Conservation (phyloP, 2,113 vertebrate genomes). For the Cynoglossus semilaevis region DNA sequence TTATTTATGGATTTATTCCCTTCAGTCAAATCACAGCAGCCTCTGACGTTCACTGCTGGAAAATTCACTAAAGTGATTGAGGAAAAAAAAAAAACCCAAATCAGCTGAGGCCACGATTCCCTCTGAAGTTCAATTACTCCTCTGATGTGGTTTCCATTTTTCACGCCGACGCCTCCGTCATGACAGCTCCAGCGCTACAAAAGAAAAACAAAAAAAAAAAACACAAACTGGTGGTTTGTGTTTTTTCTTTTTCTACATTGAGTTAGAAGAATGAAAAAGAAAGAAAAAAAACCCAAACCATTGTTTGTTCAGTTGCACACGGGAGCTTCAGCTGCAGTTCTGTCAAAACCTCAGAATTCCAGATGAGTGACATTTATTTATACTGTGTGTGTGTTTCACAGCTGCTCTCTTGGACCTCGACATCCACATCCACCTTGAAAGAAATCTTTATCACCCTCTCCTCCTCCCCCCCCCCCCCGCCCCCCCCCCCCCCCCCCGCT, state of each 20-base stretch:
- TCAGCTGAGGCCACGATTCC: conserved; percentile 36
- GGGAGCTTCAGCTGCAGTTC: conserved; percentile 14
- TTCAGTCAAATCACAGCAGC: neutral
- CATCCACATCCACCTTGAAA: conserved; percentile 41
- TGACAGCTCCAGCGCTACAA: conserved; percentile 26
- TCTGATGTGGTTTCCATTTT: conserved; percentile 46
- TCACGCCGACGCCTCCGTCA: conserved; percentile 30
- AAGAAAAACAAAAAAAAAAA: conserved; percentile 15
- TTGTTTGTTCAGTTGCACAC: conserved; percentile 29
- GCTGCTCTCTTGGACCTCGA: conserved; percentile 22
- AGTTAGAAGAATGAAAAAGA: neutral
- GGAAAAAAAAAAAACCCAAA: conserved; percentile 12
- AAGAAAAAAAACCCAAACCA: too few species aligned
- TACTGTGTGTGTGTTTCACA: conserved; percentile 13
- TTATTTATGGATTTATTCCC: neutral
- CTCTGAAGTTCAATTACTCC: conserved; percentile 33
- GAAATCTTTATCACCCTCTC: conserved; percentile 15
- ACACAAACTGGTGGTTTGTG: conserved; percentile 7
- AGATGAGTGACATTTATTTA: conserved; percentile 33
- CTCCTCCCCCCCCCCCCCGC: conserved; percentile 3
- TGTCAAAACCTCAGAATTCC: conserved; percentile 18
- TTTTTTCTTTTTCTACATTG: too few species aligned
- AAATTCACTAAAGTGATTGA: conserved; percentile 13
- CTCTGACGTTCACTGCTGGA: conserved; percentile 3
- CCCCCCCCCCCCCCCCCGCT: conserved; percentile 1